These are phyloP conservation scores for Gadus macrocephalus DNA, from an alignment of 2,113 vertebrate species.

Conservation along the genomic window DNA sequence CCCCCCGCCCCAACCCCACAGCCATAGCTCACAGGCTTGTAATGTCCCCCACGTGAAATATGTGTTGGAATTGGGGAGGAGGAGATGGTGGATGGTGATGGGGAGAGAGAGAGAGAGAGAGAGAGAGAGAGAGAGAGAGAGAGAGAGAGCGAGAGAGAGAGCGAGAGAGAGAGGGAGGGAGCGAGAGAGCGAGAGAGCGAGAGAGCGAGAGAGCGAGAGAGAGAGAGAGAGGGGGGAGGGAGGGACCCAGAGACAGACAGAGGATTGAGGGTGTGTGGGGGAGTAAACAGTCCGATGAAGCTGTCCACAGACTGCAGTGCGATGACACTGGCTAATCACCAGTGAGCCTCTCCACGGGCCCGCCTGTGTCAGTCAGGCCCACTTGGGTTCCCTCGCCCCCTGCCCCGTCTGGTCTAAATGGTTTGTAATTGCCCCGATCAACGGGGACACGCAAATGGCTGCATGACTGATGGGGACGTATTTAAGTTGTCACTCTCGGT, in stretches of 20 bases:
- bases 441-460: slow-evolving; percentile 35
- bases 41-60: slow-evolving; percentile 20
- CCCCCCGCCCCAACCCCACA: slow-evolving; percentile 16
- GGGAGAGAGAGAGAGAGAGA: not conserved
- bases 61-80: not conserved
- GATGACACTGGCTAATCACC: slow-evolving; percentile 49
- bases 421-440: slow-evolving; percentile 58
- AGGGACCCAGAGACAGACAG: slow-evolving; percentile 25
- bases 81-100: not conserved
- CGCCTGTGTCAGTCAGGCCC: slow-evolving; percentile 54
- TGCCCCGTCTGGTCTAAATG: slow-evolving; percentile 47
- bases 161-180: not conserved
- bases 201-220: slow-evolving; percentile 3
- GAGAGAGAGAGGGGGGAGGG: slow-evolving; percentile 19
- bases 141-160: slow-evolving; percentile 8
- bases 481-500: slow-evolving; percentile 5
- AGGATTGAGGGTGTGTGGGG: slow-evolving; percentile 12
- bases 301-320: slow-evolving; percentile 23
- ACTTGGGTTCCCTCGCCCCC: slow-evolving; percentile 27
- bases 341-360: slow-evolving; percentile 52
- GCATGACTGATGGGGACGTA: slow-evolving; percentile 41
- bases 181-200: too few species aligned
- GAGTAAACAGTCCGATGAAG: slow-evolving; percentile 3
- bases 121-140: slow-evolving; percentile 16
- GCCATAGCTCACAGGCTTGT: not conserved